Conservation (phyloP, 2,888 invertebrate genomes). For the Cheilosia urbana region DNA sequence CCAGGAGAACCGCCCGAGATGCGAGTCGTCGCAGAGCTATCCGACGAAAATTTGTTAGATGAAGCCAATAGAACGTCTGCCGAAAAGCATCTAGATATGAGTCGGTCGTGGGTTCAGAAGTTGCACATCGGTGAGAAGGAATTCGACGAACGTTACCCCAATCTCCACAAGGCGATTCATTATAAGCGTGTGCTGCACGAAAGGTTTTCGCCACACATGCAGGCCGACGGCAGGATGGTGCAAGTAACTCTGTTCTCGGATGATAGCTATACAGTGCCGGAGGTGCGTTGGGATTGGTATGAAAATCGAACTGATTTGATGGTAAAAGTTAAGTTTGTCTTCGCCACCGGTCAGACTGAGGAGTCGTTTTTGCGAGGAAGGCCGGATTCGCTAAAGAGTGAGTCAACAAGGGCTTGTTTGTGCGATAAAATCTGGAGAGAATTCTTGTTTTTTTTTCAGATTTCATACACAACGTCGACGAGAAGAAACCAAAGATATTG, state of each 20-base stretch:
- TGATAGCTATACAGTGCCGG: slow-evolving; percentile 79
- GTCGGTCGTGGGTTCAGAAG: slow-evolving; percentile 89
- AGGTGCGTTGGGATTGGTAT: slow-evolving; percentile 86
- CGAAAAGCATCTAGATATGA: slow-evolving; percentile 91
- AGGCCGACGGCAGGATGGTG: slow-evolving; percentile 86
- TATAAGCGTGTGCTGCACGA: slow-evolving; percentile 91
- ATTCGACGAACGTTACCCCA: slow-evolving; percentile 89
- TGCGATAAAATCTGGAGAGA: background rate
- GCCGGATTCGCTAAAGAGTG: slow-evolving; percentile 88
- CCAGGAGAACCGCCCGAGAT: slow-evolving; percentile 87
- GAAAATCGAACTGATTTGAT: slow-evolving; percentile 88
- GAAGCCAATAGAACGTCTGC: slow-evolving; percentile 83
- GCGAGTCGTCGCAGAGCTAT: slow-evolving; percentile 79
- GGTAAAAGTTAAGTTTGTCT: slow-evolving; percentile 85
- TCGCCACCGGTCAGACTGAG: slow-evolving; percentile 84
- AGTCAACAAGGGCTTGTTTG: slow-evolving; percentile 29
- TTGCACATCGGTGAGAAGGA: slow-evolving; percentile 86
- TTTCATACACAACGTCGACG: slow-evolving; percentile 78
- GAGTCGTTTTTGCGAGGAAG: slow-evolving; percentile 89
- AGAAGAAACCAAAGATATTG: slow-evolving; percentile 80
- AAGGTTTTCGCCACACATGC: slow-evolving; percentile 90
- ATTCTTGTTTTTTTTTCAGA: slow-evolving; percentile 75
- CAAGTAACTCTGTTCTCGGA: slow-evolving; percentile 80
- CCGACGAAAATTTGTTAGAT: slow-evolving; percentile 85
- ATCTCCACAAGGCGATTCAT: slow-evolving; percentile 87